These are phyloP conservation scores for Accipiter virgatus DNA, from an alignment of 2,113 vertebrate species.

Conservation along the genomic window DNA sequence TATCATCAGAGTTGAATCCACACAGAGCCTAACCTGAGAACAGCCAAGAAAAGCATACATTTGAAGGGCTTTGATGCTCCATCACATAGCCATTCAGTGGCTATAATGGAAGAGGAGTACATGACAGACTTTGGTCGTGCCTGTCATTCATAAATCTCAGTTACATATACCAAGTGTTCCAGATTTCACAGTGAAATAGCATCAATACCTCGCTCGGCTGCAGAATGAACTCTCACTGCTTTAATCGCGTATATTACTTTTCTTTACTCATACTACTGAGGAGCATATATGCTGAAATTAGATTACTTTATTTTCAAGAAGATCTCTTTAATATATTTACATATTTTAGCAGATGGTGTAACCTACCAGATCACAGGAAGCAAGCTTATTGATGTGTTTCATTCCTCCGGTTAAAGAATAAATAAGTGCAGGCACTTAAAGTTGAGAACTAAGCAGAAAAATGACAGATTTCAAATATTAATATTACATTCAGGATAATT, in stretches of 20 bases:
- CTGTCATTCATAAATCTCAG: slow-evolving; percentile 34
- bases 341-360: neutral
- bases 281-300: neutral
- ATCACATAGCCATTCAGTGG: slow-evolving; percentile 7
- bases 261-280: neutral
- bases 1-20: slow-evolving; percentile 23
- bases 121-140: neutral
- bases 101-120: slow-evolving; percentile 43
- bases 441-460: neutral
- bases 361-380: neutral
- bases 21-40: slow-evolving; percentile 41
- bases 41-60: slow-evolving; percentile 36
- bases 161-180: neutral
- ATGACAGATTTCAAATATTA: neutral
- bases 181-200: neutral
- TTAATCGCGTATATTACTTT: neutral
- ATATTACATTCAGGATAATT: neutral
- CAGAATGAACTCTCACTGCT: neutral
- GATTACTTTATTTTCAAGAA: neutral
- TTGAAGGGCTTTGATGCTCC: slow-evolving; percentile 58
- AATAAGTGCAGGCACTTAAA: neutral
- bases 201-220: neutral
- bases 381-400: neutral
- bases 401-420: neutral
- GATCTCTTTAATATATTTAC: neutral